Conservation (phyloP, 2,888 invertebrate genomes). For the Hedya salicella region DNA sequence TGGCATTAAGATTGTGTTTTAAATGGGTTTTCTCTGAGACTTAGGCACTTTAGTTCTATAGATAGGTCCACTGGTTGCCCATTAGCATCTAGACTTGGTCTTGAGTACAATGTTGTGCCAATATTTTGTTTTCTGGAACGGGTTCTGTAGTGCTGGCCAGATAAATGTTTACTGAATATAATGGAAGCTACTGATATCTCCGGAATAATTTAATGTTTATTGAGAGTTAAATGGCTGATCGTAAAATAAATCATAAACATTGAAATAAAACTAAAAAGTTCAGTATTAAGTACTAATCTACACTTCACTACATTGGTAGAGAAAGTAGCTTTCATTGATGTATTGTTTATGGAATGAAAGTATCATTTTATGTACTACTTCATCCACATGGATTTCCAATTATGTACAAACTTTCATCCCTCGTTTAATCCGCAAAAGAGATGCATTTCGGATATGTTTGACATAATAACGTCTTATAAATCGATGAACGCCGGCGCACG, state of each 20-base stretch:
- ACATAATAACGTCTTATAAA: no score
- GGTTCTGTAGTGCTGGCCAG: not conserved
- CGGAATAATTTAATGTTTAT: constrained; percentile 10
- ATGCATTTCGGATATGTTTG: no score
- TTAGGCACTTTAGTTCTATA: not conserved
- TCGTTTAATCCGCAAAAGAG: no score
- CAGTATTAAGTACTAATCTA: no score
- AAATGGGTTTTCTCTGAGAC: not conserved
- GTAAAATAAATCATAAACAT: not conserved
- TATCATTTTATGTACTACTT: no score
- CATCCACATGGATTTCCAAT: no score
- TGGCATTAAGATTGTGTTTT: not conserved
- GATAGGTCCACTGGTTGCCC: not conserved
- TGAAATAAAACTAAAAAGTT: no score
- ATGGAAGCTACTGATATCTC: not conserved
- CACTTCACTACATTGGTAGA: no score
- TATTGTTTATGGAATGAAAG: no score
- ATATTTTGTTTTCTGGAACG: constrained; percentile 22
- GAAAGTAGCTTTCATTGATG: no score
- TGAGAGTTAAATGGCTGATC: not conserved
- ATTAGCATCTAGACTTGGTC: constrained; percentile 28
- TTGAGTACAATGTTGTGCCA: constrained; percentile 13
- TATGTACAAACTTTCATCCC: no score
- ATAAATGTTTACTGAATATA: constrained; percentile 18
- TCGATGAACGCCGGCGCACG: no score